These are phyloP conservation scores for Notolepis coatsorum DNA, from an alignment of 2,797 vertebrate genomes.

Conservation along the genomic window DNA sequence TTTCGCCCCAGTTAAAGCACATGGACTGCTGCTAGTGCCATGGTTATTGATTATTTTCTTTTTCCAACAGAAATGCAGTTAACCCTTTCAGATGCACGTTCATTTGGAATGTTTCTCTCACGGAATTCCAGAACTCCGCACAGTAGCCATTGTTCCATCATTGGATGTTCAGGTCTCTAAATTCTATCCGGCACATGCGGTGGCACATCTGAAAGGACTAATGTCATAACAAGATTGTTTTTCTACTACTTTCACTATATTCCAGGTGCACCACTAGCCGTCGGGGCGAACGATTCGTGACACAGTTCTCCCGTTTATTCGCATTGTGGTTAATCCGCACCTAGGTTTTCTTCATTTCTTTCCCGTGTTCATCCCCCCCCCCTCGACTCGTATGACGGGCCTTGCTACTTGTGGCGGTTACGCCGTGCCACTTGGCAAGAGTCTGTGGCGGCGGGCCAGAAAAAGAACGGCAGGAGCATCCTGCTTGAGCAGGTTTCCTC, in stretches of 20 bases:
- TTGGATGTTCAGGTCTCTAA: no score
- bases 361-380: not conserved
- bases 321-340: not conserved
- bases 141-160: no score
- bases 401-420: conserved; percentile 27
- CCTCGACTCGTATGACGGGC: not conserved
- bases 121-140: no score
- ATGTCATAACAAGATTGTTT: not conserved
- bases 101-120: no score
- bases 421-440: no score
- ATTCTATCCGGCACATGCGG: no score
- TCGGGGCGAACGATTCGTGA: not conserved
- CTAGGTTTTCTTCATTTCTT: not conserved
- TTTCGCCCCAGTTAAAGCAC: not conserved
- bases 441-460: no score
- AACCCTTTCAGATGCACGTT: no score
- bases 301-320: not conserved
- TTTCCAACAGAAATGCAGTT: conserved; percentile 12
- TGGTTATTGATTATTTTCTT: not conserved
- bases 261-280: not conserved
- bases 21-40: not conserved
- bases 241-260: conserved; percentile 6
- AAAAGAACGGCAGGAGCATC: not conserved
- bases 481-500: not conserved
- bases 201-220: no score